Evolutionary conservation across 2,888 invertebrate genomes (phyloP).

Genomic region (Cantharis nigra): DNA sequence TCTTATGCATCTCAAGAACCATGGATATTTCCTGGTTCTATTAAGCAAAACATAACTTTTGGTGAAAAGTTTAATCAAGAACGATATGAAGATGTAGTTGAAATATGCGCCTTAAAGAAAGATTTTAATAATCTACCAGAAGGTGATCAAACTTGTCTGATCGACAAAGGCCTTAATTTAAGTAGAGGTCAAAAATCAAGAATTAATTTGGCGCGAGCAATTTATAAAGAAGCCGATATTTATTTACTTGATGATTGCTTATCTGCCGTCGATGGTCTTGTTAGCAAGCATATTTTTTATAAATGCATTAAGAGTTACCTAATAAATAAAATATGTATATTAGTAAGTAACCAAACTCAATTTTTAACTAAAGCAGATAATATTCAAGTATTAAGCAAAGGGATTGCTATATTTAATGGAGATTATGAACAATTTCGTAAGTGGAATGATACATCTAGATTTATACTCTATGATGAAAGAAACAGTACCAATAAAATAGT

Average conservation of each 20-base stretch:
- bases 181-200: conserved; percentile 81
- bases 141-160: conserved; percentile 75
- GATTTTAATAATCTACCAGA: conserved; percentile 74
- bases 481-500: neutral
- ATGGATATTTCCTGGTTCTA: conserved; percentile 61
- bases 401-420: conserved; percentile 62
- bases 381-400: conserved; percentile 62
- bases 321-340: conserved; percentile 60
- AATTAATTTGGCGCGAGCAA: conserved; percentile 73
- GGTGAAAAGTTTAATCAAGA: conserved; percentile 63
- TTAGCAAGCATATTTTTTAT: conserved; percentile 70
- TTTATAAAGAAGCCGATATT: conserved; percentile 74
- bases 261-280: conserved; percentile 75
- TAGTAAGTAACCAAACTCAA: conserved; percentile 70
- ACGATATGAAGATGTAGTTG: conserved; percentile 62
- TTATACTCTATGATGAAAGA: conserved; percentile 56
- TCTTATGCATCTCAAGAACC: conserved; percentile 64
- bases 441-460: neutral
- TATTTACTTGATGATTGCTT: conserved; percentile 78
- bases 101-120: conserved; percentile 63
- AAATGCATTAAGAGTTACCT: conserved; percentile 66
- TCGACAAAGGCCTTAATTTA: conserved; percentile 75
- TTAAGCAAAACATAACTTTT: conserved; percentile 77
- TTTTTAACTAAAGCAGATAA: conserved; percentile 57
- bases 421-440: conserved; percentile 51